Evolutionary conservation across 2,888 invertebrate species (phyloP).

Genomic region (Oligia strigilis): DNA sequence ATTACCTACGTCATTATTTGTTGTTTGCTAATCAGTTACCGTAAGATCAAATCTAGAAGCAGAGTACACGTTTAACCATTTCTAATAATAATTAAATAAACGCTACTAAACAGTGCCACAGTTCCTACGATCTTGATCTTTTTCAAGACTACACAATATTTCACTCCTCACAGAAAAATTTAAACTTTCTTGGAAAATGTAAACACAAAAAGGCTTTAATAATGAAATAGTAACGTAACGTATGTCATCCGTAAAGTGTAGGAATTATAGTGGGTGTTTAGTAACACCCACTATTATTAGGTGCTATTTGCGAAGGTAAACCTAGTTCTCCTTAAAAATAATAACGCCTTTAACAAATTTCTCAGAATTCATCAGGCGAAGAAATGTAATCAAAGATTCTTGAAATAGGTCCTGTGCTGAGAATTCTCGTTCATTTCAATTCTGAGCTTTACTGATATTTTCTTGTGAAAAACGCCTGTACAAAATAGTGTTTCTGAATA

Average conservation of each 20-base stretch:
- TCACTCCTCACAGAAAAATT: not conserved
- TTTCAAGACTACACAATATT: not conserved
- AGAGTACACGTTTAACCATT: too few relatives aligned
- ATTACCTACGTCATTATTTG: not conserved
- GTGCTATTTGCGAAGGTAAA: not conserved
- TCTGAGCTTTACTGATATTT: not conserved
- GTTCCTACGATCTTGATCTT: not conserved
- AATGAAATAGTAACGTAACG: not conserved
- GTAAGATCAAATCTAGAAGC: slow-evolving; percentile 6
- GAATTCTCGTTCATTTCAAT: slow-evolving; percentile 5
- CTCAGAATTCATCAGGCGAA: not conserved
- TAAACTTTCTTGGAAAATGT: not conserved
- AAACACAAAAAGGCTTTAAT: not conserved
- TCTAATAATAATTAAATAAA: not conserved
- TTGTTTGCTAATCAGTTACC: not conserved
- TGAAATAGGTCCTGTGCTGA: not conserved
- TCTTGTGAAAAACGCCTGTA: not conserved
- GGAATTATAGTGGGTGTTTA: not conserved
- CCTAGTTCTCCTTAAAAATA: not conserved
- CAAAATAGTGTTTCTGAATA: not conserved
- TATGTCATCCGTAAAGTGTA: not conserved
- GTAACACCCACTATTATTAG: not conserved
- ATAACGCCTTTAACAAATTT: not conserved
- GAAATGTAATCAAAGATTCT: not conserved
- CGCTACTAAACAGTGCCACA: not conserved